Conservation (phyloP, 1,140 invertebrate species). For the Chironomus striatipennis region DNA sequence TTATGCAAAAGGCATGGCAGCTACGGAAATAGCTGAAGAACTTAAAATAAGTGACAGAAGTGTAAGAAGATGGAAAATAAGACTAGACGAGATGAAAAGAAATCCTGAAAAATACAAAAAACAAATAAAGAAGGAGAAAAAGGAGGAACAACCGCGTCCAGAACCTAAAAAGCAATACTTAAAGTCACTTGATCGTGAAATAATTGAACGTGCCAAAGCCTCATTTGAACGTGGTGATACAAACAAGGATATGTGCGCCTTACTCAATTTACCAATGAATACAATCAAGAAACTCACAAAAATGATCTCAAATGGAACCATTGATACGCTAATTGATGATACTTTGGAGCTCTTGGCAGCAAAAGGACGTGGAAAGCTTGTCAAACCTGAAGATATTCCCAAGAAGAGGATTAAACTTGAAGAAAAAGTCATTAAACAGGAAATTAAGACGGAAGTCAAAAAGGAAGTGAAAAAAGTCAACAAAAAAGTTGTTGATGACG, state of each 20-base stretch:
- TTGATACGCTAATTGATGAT: not conserved
- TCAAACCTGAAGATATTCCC: not conserved
- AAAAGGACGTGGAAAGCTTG: not conserved
- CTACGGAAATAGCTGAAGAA: not conserved
- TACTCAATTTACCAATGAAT: not conserved
- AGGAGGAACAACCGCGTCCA: not conserved
- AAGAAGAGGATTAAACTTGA: not conserved
- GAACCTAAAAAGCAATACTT: not conserved
- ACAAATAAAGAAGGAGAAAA: not conserved
- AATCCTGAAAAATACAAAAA: not conserved
- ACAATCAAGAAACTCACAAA: not conserved
- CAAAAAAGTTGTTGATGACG: not conserved
- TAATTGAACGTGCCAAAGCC: not conserved
- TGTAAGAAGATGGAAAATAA: not conserved
- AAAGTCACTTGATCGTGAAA: not conserved
- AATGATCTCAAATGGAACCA: not conserved
- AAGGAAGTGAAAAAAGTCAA: not conserved
- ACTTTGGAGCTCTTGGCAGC: not conserved
- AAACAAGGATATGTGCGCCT: not conserved
- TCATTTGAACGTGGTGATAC: not conserved
- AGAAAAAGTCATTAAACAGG: not conserved
- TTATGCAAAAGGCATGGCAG: not conserved
- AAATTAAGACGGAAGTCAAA: not conserved
- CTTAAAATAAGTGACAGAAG: not conserved
- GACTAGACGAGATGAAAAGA: not conserved